A percentile compares a stretch with the other conserved stretches of the same genome.
Evolutionary conservation across 2,113 vertebrate species (phyloP).

Genomic region (Todiramphus saurophagus): DNA sequence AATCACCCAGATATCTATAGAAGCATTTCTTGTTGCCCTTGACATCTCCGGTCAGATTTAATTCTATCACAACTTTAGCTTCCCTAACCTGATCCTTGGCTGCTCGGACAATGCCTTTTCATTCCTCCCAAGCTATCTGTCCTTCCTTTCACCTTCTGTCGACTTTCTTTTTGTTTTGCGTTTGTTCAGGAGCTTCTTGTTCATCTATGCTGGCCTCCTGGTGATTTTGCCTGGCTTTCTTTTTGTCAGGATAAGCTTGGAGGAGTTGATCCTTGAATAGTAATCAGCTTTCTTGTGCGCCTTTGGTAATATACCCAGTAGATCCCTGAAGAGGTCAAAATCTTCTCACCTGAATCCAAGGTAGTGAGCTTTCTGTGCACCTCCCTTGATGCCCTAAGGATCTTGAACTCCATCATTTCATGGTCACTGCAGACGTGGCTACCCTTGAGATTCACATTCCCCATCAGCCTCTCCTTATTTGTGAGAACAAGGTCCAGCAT

Average conservation of each 20-base stretch:
- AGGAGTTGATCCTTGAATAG: background rate
- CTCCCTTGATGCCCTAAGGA: background rate
- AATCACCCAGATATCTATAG: background rate
- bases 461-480: background rate
- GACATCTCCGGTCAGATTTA: background rate
- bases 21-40: background rate
- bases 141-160: background rate
- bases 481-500: background rate
- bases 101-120: background rate
- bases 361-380: background rate
- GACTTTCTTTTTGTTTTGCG: background rate
- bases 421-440: background rate
- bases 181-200: background rate
- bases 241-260: background rate
- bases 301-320: background rate
- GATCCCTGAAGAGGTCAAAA: too few species aligned
- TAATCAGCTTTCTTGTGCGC: background rate
- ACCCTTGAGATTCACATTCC: background rate
- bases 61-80: background rate
- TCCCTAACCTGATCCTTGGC: background rate
- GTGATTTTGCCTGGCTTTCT: background rate
- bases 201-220: background rate
- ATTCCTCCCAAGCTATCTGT: background rate
- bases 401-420: background rate
- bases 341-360: too few species aligned